Base-by-base conservation (phyloP, 2,888 invertebrate genomes). In the Troglohyphantes excavatus region DNA sequence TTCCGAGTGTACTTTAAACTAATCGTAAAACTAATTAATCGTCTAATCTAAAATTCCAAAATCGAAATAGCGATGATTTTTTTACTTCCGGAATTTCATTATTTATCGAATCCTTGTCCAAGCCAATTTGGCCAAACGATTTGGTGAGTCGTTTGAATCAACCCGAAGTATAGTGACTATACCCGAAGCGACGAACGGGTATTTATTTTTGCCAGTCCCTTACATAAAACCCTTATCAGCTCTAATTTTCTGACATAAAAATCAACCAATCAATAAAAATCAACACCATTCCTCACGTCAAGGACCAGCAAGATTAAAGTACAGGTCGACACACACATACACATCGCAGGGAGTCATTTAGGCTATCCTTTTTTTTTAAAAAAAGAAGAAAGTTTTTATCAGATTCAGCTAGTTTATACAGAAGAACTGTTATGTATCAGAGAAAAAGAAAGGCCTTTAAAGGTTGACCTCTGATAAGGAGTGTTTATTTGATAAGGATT, bases 401-500 rank as follows among this genome's bases (percentile, higher is more conserved):
- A 46, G 21, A 70, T 61, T 53, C 84, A 84, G 73, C 59, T 59
- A 43, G 87, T 88, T 88, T 88, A n/a, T n/a, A 88, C 75, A 68
- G 72, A 61, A 81, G 67, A n/a, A 61, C 79, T 87, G 87, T 39
- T 26, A 72, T 72, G 46, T 81, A 87, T 87, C 87, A 87, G 65
- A 67, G 59, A 26, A 29, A 67, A 61, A 33, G 9, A 68, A 39
- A 78, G 46, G 29, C 87, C n/a, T n/a, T n/a, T 65, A 43, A 87
- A 83, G 73, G 73, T 65, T 59, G 63, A 78, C 78, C 87, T 73
- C 79, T 72, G 87, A 87, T 87, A 87, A 39, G 75, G 23, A 19
- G 70, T 87, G 87, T 87, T 87, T 87, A 87, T 87, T 87, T 87
- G 87, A 87, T 87, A 87, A 87, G 87, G 39, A 6, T n/a, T n/a